Conservation (phyloP, 2,797 vertebrate genomes). For the Eupleurogrammus muticus region DNA sequence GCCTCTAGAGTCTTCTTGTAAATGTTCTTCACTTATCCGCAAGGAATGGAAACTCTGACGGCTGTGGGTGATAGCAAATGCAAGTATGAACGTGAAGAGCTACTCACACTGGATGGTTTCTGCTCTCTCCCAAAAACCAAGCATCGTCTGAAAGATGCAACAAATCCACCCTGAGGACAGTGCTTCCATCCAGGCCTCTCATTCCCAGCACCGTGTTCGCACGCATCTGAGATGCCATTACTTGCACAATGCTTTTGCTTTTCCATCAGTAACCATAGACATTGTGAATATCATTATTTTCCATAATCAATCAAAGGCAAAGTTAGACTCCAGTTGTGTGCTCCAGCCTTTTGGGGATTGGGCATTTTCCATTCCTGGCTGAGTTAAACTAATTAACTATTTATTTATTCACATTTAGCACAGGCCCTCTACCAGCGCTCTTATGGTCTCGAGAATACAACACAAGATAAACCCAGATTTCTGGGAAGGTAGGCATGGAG, state of each 20-base stretch:
- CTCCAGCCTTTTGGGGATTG: conserved; percentile 30
- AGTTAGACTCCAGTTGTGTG: conserved; percentile 36
- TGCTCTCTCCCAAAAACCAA: conserved; percentile 3
- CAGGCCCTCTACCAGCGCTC: conserved; percentile 44
- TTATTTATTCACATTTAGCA: conserved; percentile 68
- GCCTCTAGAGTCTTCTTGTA: conserved; percentile 32
- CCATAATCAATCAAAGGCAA: conserved; percentile 53
- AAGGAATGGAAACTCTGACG: conserved; percentile 55
- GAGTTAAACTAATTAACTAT: conserved; percentile 64
- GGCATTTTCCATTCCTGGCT: conserved; percentile 55
- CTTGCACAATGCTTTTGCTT: conserved; percentile 44
- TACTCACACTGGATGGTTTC: conserved; percentile 60
- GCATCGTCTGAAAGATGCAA: conserved; percentile 14
- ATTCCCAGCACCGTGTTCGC: conserved; percentile 33
- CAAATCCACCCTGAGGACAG: conserved; percentile 38
- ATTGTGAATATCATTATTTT: conserved; percentile 59
- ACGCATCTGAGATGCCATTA: conserved; percentile 27
- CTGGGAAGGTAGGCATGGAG: conserved; percentile 66
- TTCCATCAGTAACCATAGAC: conserved; percentile 57
- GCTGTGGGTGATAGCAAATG: conserved; percentile 33
- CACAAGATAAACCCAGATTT: conserved; percentile 71
- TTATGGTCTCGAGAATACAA: conserved; percentile 61
- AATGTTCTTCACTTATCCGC: conserved; percentile 37
- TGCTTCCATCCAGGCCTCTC: conserved; percentile 30
- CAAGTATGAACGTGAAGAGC: conserved; percentile 46